These are phyloP conservation scores for Leucoma salicis DNA, from an alignment of 2,888 invertebrate species.

Conservation along the genomic window DNA sequence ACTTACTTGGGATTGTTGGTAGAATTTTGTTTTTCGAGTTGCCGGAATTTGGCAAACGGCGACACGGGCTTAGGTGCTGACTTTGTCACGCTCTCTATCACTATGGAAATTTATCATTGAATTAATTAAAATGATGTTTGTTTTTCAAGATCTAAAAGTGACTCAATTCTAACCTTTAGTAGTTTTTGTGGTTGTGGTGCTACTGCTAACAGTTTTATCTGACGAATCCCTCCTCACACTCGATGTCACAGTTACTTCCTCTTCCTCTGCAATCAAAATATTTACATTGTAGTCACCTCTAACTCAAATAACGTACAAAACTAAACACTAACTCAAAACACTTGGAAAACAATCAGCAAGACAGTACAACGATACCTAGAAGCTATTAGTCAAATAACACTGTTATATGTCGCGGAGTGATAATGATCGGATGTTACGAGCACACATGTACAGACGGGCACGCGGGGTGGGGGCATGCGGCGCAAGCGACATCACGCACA, in stretches of 20 bases:
- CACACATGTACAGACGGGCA: constrained; percentile 58
- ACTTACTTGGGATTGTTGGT: constrained; percentile 90
- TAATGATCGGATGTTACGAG: constrained; percentile 61
- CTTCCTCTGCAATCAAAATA: constrained; percentile 63
- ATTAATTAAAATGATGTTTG: too few species aligned
- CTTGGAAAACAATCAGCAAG: constrained; percentile 68
- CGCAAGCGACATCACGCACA: constrained; percentile 70
- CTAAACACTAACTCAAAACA: constrained; percentile 51
- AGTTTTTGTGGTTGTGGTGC: constrained; percentile 81
- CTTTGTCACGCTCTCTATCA: constrained; percentile 78
- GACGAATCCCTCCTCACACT: constrained; percentile 77
- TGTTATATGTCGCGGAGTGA: constrained; percentile 65
- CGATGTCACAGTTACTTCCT: constrained; percentile 72
- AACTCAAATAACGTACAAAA: constrained; percentile 2
- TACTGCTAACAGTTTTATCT: constrained; percentile 81
- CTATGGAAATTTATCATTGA: constrained; percentile 44
- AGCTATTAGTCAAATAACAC: constrained; percentile 80
- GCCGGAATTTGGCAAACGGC: constrained; percentile 95
- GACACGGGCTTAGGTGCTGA: constrained; percentile 87
- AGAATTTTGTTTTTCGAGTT: constrained; percentile 94
- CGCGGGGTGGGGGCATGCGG: constrained; percentile 29
- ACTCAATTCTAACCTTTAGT: constrained; percentile 77
- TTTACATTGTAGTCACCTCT: constrained; percentile 8
- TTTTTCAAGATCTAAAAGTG: not conserved
- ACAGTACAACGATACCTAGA: constrained; percentile 65